Evolutionary conservation across 2,113 vertebrate species (phyloP).

Genomic region (Hemiscyllium ocellatum): DNA sequence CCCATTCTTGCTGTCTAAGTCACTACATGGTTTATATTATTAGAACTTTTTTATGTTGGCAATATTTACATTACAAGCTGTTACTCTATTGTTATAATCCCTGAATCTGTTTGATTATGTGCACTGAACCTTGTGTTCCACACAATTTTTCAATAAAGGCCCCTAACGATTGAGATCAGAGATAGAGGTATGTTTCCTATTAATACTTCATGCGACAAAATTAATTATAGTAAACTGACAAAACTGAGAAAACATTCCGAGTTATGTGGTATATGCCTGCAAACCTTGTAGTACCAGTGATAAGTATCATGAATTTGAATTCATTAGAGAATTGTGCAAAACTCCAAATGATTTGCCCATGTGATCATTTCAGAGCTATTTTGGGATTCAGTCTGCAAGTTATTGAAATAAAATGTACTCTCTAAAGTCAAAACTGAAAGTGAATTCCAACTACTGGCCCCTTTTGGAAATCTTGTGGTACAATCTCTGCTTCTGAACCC

Average conservation of each 20-base stretch:
- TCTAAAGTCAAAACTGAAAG: not conserved
- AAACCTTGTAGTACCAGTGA: not conserved
- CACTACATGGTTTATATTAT: not conserved
- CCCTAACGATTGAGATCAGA: not conserved
- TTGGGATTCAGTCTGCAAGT: not conserved
- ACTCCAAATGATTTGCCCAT: not conserved
- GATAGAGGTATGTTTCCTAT: not conserved
- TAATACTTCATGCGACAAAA: not conserved
- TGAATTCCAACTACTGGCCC: not conserved
- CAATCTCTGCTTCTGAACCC: no score
- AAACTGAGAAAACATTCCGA: not conserved
- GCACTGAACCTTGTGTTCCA: not conserved
- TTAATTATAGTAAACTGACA: not conserved
- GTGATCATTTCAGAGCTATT: not conserved
- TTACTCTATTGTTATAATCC: not conserved
- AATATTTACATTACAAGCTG: not conserved
- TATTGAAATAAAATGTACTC: not conserved
- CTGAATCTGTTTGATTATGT: not conserved
- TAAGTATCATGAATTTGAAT: not conserved
- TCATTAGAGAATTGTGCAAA: not conserved
- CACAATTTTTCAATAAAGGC: not conserved
- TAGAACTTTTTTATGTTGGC: not conserved
- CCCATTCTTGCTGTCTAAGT: not conserved
- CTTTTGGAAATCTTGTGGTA: not conserved
- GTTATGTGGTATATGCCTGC: not conserved